Evolutionary conservation across 2,797 vertebrate genomes (phyloP).

Genomic region (Ctenopoma multispine): DNA sequence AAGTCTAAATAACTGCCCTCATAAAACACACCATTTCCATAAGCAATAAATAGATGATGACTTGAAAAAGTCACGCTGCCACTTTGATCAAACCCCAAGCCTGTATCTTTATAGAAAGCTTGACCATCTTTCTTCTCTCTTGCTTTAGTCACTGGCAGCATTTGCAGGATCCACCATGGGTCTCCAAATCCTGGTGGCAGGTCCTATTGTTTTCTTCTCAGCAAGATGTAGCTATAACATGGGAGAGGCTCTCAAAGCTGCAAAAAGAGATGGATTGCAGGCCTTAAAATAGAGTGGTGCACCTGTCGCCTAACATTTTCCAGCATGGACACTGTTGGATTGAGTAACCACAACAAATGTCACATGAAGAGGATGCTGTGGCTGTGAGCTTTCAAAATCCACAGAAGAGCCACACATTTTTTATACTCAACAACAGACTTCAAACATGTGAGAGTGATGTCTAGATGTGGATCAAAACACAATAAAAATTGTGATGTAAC

Average conservation of each 20-base stretch:
- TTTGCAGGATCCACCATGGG: slow-evolving; percentile 30
- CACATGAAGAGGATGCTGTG: slow-evolving; percentile 44
- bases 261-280: slow-evolving; percentile 61
- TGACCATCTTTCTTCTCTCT: slow-evolving; percentile 22
- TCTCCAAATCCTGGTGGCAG: slow-evolving; percentile 45
- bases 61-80: slow-evolving; percentile 23
- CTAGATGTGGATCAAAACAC: not conserved
- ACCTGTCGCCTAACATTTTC: slow-evolving; percentile 66
- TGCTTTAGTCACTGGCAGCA: slow-evolving; percentile 23
- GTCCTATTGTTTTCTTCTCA: slow-evolving; percentile 55
- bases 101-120: slow-evolving; percentile 31
- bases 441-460: not conserved
- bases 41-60: slow-evolving; percentile 32
- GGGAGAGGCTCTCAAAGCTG: slow-evolving; percentile 54
- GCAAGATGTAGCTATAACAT: slow-evolving; percentile 40
- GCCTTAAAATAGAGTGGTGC: slow-evolving; percentile 62
- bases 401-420: slow-evolving; percentile 1
- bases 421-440: slow-evolving; percentile 3
- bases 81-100: slow-evolving; percentile 52
- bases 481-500: not conserved
- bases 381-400: slow-evolving; percentile 16
- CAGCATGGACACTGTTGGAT: slow-evolving; percentile 47
- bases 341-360: slow-evolving; percentile 55
- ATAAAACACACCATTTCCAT: slow-evolving; percentile 23
- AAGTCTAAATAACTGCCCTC: slow-evolving; percentile 26